Conservation (phyloP, 1,140 invertebrate genomes). For the Drosophila virilis region DNA sequence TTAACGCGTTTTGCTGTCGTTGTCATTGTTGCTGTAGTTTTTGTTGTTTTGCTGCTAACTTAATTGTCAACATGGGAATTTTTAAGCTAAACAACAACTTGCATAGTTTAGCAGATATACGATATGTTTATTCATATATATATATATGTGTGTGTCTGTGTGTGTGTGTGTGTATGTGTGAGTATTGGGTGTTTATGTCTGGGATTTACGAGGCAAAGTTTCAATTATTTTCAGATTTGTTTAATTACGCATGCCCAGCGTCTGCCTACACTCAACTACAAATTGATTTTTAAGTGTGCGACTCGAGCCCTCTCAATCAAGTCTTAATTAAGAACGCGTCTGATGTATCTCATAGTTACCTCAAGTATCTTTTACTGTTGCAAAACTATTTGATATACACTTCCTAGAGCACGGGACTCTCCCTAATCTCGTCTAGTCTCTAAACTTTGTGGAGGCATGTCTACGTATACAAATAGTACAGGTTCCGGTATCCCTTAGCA, state of each 20-base stretch:
- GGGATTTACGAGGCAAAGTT: constrained; percentile 71
- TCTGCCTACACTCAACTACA: constrained; percentile 30
- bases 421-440: too few relatives aligned
- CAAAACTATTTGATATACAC: neutral
- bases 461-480: too few relatives aligned
- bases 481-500: too few relatives aligned
- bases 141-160: neutral
- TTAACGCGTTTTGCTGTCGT: constrained; percentile 63
- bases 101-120: constrained; percentile 57
- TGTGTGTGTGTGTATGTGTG: constrained; percentile 28
- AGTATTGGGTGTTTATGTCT: constrained; percentile 49
- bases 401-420: neutral
- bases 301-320: constrained; percentile 57
- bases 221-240: constrained; percentile 82
- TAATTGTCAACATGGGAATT: constrained; percentile 82
- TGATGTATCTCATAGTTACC: constrained; percentile 25
- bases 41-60: constrained; percentile 70
- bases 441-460: too few relatives aligned
- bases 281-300: constrained; percentile 71
- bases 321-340: constrained; percentile 56
- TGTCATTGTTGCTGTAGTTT: constrained; percentile 45
- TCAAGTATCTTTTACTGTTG: constrained; percentile 2
- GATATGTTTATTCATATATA: constrained; percentile 2
- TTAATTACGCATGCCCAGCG: constrained; percentile 63
- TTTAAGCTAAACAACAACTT: constrained; percentile 65